Evolutionary conservation across 1,140 invertebrate genomes (phyloP).

Genomic region (Drosophila punjabiensis): DNA sequence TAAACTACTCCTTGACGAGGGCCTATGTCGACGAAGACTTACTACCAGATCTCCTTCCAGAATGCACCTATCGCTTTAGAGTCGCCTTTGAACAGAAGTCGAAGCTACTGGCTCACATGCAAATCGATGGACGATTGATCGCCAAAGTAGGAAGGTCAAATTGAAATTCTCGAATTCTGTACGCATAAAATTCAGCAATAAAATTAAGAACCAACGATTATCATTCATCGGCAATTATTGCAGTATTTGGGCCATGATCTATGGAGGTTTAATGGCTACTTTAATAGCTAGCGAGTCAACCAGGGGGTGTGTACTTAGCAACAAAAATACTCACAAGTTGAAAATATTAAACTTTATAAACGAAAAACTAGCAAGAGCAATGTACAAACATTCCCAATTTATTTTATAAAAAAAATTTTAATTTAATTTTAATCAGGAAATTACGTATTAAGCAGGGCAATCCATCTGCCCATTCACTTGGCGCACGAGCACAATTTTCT

Average conservation of each 20-base stretch:
- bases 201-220: constrained; percentile 9
- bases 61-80: constrained; percentile 51
- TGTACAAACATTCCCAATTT: not conserved
- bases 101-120: constrained; percentile 41
- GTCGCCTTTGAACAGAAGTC: constrained; percentile 38
- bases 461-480: not conserved
- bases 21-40: constrained; percentile 54
- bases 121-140: constrained; percentile 40
- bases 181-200: constrained; percentile 1
- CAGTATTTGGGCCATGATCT: not conserved
- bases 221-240: not conserved
- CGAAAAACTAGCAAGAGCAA: not conserved
- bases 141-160: constrained; percentile 3
- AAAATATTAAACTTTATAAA: not conserved
- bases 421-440: not conserved
- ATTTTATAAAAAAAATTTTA: not conserved
- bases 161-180: not conserved
- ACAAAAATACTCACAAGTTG: not conserved
- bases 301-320: not conserved
- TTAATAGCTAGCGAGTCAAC: not conserved
- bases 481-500: too few species aligned
- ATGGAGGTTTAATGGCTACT: not conserved
- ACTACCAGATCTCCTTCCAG: constrained; percentile 51
- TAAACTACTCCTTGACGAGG: constrained; percentile 56
- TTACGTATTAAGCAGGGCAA: not conserved